These are phyloP conservation scores for Drosophila bunnanda DNA, from an alignment of 2,888 invertebrate species.

Conservation along the genomic window DNA sequence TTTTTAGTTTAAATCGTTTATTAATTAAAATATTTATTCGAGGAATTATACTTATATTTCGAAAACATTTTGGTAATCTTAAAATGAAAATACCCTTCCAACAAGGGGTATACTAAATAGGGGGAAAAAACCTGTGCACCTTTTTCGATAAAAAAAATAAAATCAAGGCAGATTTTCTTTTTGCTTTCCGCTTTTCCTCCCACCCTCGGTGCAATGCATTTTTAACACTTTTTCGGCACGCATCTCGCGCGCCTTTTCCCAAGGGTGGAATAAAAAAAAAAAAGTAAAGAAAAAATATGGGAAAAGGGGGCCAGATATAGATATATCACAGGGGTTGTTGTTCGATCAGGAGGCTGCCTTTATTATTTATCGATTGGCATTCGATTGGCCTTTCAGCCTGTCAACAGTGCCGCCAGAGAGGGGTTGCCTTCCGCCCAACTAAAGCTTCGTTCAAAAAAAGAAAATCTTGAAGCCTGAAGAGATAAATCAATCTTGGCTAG, in stretches of 20 bases:
- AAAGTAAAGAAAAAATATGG: background rate
- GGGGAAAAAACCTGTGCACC: constrained; percentile 2
- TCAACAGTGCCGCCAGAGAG: constrained; percentile 38
- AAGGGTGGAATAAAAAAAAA: constrained; percentile 54
- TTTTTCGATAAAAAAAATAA: constrained; percentile 36
- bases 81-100: background rate
- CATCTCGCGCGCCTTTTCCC: constrained; percentile 54
- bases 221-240: constrained; percentile 65
- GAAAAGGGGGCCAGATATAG: background rate
- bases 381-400: constrained; percentile 69
- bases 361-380: constrained; percentile 76
- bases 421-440: background rate
- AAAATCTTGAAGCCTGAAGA: background rate
- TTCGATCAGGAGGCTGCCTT: constrained; percentile 40
- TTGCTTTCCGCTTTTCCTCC: constrained; percentile 19
- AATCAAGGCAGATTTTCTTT: constrained; percentile 48
- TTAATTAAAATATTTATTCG: background rate
- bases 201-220: constrained; percentile 51
- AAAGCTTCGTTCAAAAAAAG: background rate
- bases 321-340: constrained; percentile 25
- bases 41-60: background rate
- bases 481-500: constrained; percentile 1
- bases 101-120: background rate
- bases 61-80: background rate
- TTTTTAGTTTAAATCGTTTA: background rate